These are phyloP conservation scores for Hyperoodon ampullatus DNA, from an alignment of 2,113 vertebrate genomes.

Conservation along the genomic window DNA sequence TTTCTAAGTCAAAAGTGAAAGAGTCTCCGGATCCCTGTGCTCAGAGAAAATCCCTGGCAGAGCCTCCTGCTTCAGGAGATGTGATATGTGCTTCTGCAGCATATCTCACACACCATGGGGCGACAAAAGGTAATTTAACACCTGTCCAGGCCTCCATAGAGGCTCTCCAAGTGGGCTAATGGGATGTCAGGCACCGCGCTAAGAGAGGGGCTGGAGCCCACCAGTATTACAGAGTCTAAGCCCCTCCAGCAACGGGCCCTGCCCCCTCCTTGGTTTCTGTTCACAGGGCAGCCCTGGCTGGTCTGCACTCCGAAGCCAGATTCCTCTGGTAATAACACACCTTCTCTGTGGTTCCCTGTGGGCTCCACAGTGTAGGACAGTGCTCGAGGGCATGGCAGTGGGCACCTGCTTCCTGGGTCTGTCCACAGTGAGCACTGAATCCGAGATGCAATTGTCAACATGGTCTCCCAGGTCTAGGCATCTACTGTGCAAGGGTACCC, in stretches of 20 bases:
- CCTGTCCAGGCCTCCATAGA: slow-evolving; percentile 49
- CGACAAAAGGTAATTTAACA: slow-evolving; percentile 75
- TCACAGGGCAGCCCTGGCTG: neutral
- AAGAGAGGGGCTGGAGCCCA: neutral
- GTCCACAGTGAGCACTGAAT: neutral
- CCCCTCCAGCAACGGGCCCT: neutral
- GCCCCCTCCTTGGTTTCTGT: neutral
- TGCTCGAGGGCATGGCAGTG: neutral
- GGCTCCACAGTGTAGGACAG: neutral
- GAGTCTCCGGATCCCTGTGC: slow-evolving; percentile 40
- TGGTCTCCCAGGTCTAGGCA: neutral
- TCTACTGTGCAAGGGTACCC: neutral
- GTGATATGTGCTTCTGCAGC: slow-evolving; percentile 39
- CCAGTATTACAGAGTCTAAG: neutral
- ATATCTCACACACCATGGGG: slow-evolving; percentile 50
- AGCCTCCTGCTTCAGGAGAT: neutral
- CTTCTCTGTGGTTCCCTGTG: neutral
- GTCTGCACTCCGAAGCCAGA: neutral
- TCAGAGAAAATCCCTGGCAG: slow-evolving; percentile 61
- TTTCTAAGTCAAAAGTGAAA: slow-evolving; percentile 72
- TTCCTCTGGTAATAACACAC: neutral
- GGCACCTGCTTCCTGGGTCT: neutral
- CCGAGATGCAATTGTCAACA: fast-evolving
- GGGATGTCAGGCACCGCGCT: neutral
- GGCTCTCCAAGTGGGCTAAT: slow-evolving; percentile 60